These are phyloP conservation scores for Podotricha telesiphe DNA, from an alignment of 2,888 invertebrate species.

Conservation along the genomic window DNA sequence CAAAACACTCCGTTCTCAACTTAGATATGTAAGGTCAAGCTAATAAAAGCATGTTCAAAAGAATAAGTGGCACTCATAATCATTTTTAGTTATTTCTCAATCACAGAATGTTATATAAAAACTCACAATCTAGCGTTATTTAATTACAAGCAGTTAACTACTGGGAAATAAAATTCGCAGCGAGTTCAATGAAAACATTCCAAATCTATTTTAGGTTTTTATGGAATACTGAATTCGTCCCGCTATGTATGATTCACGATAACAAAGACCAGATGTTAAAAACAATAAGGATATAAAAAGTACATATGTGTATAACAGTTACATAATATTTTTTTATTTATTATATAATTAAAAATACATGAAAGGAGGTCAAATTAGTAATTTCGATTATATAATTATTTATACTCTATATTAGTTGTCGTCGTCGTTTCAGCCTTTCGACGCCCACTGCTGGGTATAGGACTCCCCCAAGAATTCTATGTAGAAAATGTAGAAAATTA, in stretches of 20 bases:
- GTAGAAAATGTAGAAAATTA: too few relatives aligned
- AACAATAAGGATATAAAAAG: conserved; percentile 8
- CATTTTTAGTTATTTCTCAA: background rate
- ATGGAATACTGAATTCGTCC: conserved; percentile 46
- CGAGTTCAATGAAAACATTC: conserved; percentile 45
- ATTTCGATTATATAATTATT: too few relatives aligned
- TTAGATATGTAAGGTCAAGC: too few relatives aligned
- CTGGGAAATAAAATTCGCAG: conserved; percentile 44
- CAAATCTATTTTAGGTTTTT: conserved; percentile 53
- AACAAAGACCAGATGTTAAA: conserved; percentile 39
- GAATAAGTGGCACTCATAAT: background rate
- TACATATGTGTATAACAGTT: background rate
- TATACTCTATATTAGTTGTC: too few relatives aligned
- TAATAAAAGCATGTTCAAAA: too few relatives aligned
- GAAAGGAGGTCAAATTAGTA: too few relatives aligned
- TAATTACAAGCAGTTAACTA: conserved; percentile 32
- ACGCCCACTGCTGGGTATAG: too few relatives aligned
- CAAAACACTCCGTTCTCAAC: too few relatives aligned
- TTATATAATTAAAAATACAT: background rate
- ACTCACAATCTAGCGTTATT: background rate
- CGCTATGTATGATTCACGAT: conserved; percentile 48
- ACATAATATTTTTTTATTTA: background rate
- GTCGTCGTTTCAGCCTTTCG: too few relatives aligned
- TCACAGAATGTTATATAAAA: background rate
- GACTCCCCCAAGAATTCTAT: too few relatives aligned